Evolutionary conservation across 2,113 vertebrate species (phyloP).

Genomic region (Hippocampus comes): DNA sequence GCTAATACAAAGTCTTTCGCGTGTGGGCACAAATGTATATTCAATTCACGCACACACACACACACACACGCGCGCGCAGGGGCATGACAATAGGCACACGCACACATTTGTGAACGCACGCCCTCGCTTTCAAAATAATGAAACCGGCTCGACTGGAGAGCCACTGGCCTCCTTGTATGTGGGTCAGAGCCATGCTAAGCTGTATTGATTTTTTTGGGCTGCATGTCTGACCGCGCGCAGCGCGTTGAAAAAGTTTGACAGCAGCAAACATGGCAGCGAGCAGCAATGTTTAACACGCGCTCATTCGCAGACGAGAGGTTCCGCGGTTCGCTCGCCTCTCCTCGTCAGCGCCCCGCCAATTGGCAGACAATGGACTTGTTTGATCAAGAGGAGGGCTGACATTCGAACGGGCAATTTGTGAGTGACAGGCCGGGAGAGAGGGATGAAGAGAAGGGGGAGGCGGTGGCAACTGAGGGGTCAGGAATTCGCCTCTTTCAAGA

Average conservation of each 20-base stretch:
- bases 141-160: constrained; percentile 33
- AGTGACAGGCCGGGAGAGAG: constrained; percentile 52
- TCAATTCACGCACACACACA: constrained; percentile 12
- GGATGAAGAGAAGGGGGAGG: constrained; percentile 22
- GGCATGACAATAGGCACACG: neutral
- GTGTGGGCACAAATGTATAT: constrained; percentile 5
- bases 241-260: constrained; percentile 52
- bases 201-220: constrained; percentile 72
- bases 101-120: neutral
- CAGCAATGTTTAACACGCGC: constrained; percentile 26
- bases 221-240: constrained; percentile 56
- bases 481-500: constrained; percentile 70
- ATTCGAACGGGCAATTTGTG: constrained; percentile 69
- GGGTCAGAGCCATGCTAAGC: constrained; percentile 74
- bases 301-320: constrained; percentile 43
- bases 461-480: constrained; percentile 47
- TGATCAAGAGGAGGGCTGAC: constrained; percentile 71
- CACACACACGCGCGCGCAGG: neutral
- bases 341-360: constrained; percentile 58
- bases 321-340: constrained; percentile 49
- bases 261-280: constrained; percentile 49
- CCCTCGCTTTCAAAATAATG: constrained; percentile 35
- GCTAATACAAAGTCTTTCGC: constrained; percentile 9
- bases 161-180: constrained; percentile 64
- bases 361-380: constrained; percentile 67